A percentile compares a stretch with the other conserved stretches of the same genome.
Evolutionary conservation across 2,113 vertebrate genomes (phyloP).

Genomic region (Thymallus thymallus): DNA sequence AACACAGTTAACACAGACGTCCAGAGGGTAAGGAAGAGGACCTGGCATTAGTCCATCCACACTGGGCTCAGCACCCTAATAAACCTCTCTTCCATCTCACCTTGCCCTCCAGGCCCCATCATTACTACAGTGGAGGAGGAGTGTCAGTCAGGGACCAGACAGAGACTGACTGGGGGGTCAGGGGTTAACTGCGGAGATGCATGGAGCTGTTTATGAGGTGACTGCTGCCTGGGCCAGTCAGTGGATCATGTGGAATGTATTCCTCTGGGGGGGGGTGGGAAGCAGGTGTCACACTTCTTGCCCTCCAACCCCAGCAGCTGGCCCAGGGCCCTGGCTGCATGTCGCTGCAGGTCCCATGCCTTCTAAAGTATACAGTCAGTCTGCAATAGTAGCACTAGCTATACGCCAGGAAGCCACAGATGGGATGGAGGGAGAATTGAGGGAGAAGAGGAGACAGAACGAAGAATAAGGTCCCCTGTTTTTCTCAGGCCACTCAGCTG

Average conservation of each 20-base stretch:
- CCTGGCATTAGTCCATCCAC: slow-evolving; percentile 44
- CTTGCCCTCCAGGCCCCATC: slow-evolving; percentile 18
- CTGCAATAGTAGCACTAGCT: slow-evolving; percentile 9
- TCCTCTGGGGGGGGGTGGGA: slow-evolving; percentile 28
- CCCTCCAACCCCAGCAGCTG: slow-evolving; percentile 54
- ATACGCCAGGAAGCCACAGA: neutral
- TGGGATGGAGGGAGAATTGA: neutral
- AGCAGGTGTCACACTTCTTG: slow-evolving; percentile 12
- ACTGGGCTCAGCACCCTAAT: slow-evolving; percentile 32
- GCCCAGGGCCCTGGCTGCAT: slow-evolving; percentile 42
- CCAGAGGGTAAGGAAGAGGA: slow-evolving; percentile 18
- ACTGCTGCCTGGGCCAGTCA: slow-evolving; percentile 40
- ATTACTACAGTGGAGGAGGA: slow-evolving; percentile 11
- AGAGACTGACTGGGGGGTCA: slow-evolving; percentile 29
- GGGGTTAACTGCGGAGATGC: slow-evolving; percentile 22
- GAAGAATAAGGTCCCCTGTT: slow-evolving; percentile 9
- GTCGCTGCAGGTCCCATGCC: slow-evolving; percentile 56
- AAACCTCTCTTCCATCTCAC: slow-evolving; percentile 46
- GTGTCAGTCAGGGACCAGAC: slow-evolving; percentile 24
- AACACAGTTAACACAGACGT: neutral
- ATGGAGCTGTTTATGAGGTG: slow-evolving; percentile 39
- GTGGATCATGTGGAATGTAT: slow-evolving; percentile 46
- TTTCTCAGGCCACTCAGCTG: slow-evolving; percentile 39
- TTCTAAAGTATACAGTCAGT: slow-evolving; percentile 32
- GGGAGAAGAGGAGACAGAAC: neutral